Evolutionary conservation across 1,140 invertebrate species (phyloP).

Genomic region (Drosophila fuyamai): DNA sequence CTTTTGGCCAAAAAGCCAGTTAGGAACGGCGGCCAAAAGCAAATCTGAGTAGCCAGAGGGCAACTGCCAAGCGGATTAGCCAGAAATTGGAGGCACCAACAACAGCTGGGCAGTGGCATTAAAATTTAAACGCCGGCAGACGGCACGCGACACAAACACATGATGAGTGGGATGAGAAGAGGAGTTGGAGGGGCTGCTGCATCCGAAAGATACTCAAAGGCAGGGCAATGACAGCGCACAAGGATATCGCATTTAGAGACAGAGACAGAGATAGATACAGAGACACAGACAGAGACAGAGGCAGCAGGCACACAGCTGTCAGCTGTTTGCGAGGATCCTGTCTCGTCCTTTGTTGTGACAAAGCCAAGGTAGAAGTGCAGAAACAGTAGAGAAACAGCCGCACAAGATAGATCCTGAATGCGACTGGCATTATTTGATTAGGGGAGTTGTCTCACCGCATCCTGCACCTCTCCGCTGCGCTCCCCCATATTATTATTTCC

Average conservation of each 20-base stretch:
- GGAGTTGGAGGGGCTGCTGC: slow-evolving; percentile 5
- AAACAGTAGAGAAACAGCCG: slow-evolving; percentile 20
- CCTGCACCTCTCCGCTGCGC: slow-evolving; percentile 29
- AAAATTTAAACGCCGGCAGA: slow-evolving; percentile 34
- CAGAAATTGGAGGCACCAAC: slow-evolving; percentile 14
- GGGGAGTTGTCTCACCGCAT: slow-evolving; percentile 75
- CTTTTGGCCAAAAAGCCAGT: slow-evolving; percentile 25
- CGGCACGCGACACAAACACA: slow-evolving; percentile 60
- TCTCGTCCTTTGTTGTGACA: slow-evolving; percentile 48
- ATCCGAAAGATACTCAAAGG: slow-evolving; percentile 19
- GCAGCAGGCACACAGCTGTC: slow-evolving; percentile 70
- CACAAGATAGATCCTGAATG: slow-evolving; percentile 58
- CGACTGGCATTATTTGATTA: slow-evolving; percentile 69
- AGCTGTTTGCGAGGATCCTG: slow-evolving; percentile 69
- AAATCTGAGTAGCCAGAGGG: slow-evolving; percentile 38
- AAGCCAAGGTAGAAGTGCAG: slow-evolving; percentile 23
- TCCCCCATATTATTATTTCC: slow-evolving; percentile 37
- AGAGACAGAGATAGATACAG: slow-evolving; percentile 25
- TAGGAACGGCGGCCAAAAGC: slow-evolving; percentile 15
- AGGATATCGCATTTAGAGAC: slow-evolving; percentile 28
- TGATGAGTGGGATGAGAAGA: slow-evolving; percentile 11
- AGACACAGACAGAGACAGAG: slow-evolving; percentile 16
- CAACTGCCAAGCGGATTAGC: slow-evolving; percentile 46
- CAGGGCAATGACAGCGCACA: slow-evolving; percentile 66
- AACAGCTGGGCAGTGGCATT: slow-evolving; percentile 43